Percentiles rank a stretch among this genome's conserved stretches.
phyloP scores from a whole-genome alignment of 1,140 invertebrate species.

The Drosophila pseudoananassae region DNA sequence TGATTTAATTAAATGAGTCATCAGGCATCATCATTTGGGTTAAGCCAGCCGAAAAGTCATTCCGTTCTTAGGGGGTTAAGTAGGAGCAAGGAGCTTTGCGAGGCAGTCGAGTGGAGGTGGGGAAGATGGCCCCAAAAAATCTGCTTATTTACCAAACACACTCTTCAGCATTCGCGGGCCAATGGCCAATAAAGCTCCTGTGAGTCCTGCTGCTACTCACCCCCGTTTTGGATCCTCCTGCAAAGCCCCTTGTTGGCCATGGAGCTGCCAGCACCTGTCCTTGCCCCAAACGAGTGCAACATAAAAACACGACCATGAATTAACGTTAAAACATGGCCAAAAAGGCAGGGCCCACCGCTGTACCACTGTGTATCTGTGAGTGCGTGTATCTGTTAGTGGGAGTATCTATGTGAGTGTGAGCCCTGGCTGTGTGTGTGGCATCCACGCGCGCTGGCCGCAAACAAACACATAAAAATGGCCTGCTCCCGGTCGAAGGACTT shows the following conservation, averaged over 20 bases:
- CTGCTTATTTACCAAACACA: constrained; percentile 76
- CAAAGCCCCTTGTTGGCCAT: no score
- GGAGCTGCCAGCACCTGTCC: constrained; percentile 34
- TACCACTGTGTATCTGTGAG: neutral
- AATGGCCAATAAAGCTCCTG: constrained; percentile 68
- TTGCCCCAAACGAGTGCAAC: constrained; percentile 65
- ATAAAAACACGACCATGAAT: constrained; percentile 83
- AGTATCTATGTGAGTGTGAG: neutral
- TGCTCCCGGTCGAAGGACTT: constrained; percentile 33
- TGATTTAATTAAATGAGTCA: constrained; percentile 81
- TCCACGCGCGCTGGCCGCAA: constrained; percentile 52
- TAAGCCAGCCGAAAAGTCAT: constrained; percentile 73
- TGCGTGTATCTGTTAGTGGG: constrained; percentile 5
- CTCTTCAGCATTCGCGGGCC: constrained; percentile 54
- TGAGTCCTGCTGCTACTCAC: constrained; percentile 7
- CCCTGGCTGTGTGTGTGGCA: neutral
- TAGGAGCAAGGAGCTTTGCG: constrained; percentile 3
- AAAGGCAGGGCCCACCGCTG: constrained; percentile 41
- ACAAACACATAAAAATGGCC: constrained; percentile 80
- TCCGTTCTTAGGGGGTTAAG: constrained; percentile 59
- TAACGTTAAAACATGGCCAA: constrained; percentile 83
- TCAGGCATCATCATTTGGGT: constrained; percentile 39
- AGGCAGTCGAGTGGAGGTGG: neutral
- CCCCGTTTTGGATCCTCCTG: neutral
- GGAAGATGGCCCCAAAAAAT: constrained; percentile 32